Base-by-base conservation (phyloP, 2,888 invertebrate genomes). In the Dynastes tityus region DNA sequence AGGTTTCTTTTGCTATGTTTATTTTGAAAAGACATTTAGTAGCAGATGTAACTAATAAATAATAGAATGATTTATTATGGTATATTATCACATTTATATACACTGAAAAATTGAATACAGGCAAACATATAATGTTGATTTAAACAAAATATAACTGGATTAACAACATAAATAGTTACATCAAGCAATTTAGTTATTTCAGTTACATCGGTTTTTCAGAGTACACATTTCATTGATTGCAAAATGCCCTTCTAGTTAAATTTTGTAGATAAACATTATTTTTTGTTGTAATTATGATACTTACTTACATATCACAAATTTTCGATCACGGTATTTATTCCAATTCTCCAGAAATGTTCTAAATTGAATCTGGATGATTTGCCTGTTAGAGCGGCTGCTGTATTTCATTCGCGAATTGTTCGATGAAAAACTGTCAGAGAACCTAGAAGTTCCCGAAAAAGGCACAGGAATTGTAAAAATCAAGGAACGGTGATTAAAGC, bases 291-390 rank as follows among this genome's bases (percentile, higher is more conserved):
- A 32, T 32, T 32, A 2, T 11, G 6, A 40, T 45, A 55, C 55
- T 55, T 55, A 79, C 77, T 73, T 77, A 8, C 53, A 68, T 65
- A 78, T 71, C 64, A 55, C 61, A 77, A 64, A 22, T 29, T 13
- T n/a, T 61, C 67, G 78, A 81, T 75, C 79, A 77, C 77, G 77
- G 37, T 75, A 70, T 77, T 67, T 80, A n/a, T 49, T 80, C 76
- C 78, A 76, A 49, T 79, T 64, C 71, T 75, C 81, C 65, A 88
- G 80, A 84, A 89, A 90, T 58, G 89, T 90, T 79, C 90, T 88
- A 84, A 91, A 90, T 82, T 91, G 90, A 79, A 90, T 86, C 85
- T 90, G 89, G 79, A 90, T 90, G 76, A 90, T 90, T 86, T 89
- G 86, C 80, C 87, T 85, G 84, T 87, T 88, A 8, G 87, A 85